Conservation (phyloP, 2,113 vertebrate genomes). For the Ceratotherium simum region DNA sequence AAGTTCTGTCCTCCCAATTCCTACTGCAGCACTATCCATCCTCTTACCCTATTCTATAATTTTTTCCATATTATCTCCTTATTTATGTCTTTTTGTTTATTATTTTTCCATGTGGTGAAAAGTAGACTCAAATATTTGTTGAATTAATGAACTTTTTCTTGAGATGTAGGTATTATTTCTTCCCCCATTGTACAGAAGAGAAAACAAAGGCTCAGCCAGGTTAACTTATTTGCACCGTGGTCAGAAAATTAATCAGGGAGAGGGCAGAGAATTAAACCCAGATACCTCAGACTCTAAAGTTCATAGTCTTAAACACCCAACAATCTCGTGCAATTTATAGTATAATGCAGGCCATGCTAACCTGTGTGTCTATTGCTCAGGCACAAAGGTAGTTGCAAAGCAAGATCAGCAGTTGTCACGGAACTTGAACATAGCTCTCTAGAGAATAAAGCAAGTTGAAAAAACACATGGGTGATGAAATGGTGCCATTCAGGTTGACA, state of each 20-base stretch:
- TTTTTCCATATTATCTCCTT: not conserved
- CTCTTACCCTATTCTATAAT: not conserved
- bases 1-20: not conserved
- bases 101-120: not conserved
- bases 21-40: not conserved
- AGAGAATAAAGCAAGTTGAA: conserved; percentile 21
- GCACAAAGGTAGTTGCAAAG: not conserved
- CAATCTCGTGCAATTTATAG: not conserved
- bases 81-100: not conserved
- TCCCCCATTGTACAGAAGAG: not conserved
- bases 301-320: not conserved
- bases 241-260: not conserved
- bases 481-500: conserved; percentile 21
- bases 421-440: conserved; percentile 11
- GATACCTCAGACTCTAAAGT: not conserved
- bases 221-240: not conserved
- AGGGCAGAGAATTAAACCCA: not conserved
- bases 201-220: not conserved
- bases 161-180: not conserved
- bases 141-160: not conserved
- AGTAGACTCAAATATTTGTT: not conserved
- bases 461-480: conserved; percentile 24
- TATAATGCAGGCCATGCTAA: not conserved
- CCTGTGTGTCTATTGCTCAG: not conserved
- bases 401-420: not conserved